A percentile compares a stretch with the other conserved stretches of the same genome.
Evolutionary conservation across 2,797 vertebrate species (phyloP).

Genomic region (Saxicola maurus): DNA sequence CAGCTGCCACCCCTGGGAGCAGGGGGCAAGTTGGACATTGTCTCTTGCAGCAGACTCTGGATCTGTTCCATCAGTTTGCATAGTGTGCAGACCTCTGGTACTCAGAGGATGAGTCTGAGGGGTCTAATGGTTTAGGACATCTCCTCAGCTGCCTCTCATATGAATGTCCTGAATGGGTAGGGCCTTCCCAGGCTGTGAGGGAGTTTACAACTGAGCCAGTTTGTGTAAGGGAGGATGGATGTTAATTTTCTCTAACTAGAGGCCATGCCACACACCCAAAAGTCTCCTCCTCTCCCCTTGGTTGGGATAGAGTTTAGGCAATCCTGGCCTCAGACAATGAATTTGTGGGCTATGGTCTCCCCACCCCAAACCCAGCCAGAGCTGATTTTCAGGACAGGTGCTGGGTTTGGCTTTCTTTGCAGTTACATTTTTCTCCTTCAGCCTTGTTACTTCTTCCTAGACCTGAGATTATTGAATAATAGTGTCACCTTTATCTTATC

Average conservation of each 20-base stretch:
- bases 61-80: not conserved
- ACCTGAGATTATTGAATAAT: not conserved
- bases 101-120: not conserved
- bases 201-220: not conserved
- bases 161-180: not conserved
- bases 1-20: not conserved
- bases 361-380: not conserved
- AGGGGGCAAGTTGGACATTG: not conserved
- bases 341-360: not conserved
- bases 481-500: not conserved
- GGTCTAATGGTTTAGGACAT: not conserved
- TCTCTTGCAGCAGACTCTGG: not conserved
- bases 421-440: not conserved
- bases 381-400: not conserved
- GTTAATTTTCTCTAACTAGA: not conserved
- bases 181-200: not conserved
- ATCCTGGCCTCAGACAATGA: not conserved
- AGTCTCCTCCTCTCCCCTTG: not conserved
- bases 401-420: not conserved
- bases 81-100: not conserved
- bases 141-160: not conserved
- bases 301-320: not conserved
- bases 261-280: not conserved
- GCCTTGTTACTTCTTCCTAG: not conserved
- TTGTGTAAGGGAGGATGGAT: not conserved